Evolutionary conservation across 30 jellyfish, hydroid and myxozoan species (phyloP), one percentile per base, ranked within the genome.

Genomic region (Aurelia sp.): DNA sequence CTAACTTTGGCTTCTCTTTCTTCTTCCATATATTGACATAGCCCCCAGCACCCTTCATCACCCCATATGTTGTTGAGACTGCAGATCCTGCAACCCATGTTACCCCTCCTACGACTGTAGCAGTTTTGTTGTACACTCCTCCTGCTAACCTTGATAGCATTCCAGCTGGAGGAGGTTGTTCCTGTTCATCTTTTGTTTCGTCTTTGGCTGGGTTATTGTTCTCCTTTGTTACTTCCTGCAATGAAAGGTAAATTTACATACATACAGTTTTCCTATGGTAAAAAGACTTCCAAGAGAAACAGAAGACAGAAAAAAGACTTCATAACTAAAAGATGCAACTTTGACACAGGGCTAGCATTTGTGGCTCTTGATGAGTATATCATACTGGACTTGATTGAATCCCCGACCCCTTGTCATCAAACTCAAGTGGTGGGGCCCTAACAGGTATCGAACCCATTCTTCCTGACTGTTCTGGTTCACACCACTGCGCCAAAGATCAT

Each of bases 61-160:
- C 90, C 21, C 96, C 96, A 57, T 74, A 86, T 1, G 96, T 74
- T 24, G 89, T 55, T 5, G 96, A 6, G 13, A 86, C 90, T 21
- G 96, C 96, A 12, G 86, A 30, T 6, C 96, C 96, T 13, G 96
- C 96, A 27, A 76, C 86, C 96, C 96, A 86, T 31, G 90, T 65
- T 16, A 68, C 96, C 38, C 96, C 96, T 19, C 96, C 96, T 31
- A 86, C 96, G 19, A 86, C 96, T 6, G 96, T 86, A 12, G 96
- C 89, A 1, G 96, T 86, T 68, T 86, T 86, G 38, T 57, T 68
- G 80, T 86, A 86, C 17, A 86, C 96, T n/a, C 96, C 96, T 9
- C 96, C 96, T 2, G 96, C 96, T 18, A 86, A 57, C 15, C 96
- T 57, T 20, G 90, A 75, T 0, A 86, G 16, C 80, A 86, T 63